Percentiles rank a stretch among this genome's conserved stretches.
phyloP scores from a whole-genome alignment of 2,888 invertebrate genomes.

The Drosophila formosana region DNA sequence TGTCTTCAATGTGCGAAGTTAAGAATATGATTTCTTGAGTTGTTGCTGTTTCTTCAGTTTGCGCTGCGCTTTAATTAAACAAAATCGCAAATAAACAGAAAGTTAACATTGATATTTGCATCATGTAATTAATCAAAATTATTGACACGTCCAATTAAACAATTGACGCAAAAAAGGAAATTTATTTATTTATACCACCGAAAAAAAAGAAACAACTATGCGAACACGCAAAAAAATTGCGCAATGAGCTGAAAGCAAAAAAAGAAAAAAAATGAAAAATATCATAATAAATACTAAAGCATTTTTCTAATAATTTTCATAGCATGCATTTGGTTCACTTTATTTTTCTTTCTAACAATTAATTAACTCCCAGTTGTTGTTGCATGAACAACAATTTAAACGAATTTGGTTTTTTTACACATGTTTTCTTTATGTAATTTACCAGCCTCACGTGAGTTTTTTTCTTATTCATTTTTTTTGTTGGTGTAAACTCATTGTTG shows the following conservation, averaged over 20 bases:
- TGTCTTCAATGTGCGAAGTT: conserved; percentile 41
- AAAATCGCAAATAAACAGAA: not conserved
- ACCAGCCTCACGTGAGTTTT: conserved; percentile 39
- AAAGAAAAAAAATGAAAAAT: conserved; percentile 9
- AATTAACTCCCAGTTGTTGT: conserved; percentile 47
- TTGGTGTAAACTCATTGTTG: conserved; percentile 18
- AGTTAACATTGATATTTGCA: conserved; percentile 16
- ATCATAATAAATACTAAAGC: conserved; percentile 25
- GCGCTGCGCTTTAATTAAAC: conserved; percentile 40
- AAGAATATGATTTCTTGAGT: conserved; percentile 35
- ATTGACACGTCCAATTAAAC: conserved; percentile 46
- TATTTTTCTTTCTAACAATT: conserved; percentile 52
- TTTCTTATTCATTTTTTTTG: conserved; percentile 16
- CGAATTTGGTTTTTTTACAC: conserved; percentile 33
- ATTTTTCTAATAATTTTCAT: conserved; percentile 49
- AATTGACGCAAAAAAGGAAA: conserved; percentile 30
- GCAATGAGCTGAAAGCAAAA: conserved; percentile 39
- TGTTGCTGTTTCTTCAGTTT: conserved; percentile 49
- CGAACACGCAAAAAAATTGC: conserved; percentile 54
- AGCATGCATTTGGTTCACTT: conserved; percentile 53
- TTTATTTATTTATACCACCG: conserved; percentile 15
- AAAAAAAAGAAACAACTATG: conserved; percentile 3
- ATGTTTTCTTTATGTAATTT: conserved; percentile 61
- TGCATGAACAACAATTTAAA: conserved; percentile 70
- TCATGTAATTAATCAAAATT: conserved; percentile 46